phyloP scores from a whole-genome alignment of 2,888 invertebrate genomes.

The Agrotis clavis region DNA sequence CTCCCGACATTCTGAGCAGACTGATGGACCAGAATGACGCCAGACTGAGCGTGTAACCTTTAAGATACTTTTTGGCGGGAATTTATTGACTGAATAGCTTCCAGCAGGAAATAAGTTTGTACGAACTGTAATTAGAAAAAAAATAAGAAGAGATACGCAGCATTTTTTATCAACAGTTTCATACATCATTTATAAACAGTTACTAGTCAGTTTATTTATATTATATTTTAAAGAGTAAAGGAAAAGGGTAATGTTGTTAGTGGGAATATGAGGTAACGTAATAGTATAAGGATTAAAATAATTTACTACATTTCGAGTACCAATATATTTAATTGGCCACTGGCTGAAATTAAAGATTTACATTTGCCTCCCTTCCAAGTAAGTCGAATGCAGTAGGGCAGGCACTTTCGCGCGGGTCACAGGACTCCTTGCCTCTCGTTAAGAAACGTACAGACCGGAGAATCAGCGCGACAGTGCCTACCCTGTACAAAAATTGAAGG shows the following conservation, averaged over 20 bases:
- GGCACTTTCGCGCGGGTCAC: constrained; percentile 71
- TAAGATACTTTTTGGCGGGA: constrained; percentile 33
- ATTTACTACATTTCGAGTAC: constrained; percentile 87
- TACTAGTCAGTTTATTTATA: too few species aligned
- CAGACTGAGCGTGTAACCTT: too few species aligned
- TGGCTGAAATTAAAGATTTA: constrained; percentile 90
- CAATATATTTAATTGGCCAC: constrained; percentile 91
- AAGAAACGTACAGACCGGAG: constrained; percentile 42
- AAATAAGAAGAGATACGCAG: not conserved
- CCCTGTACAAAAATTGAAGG: constrained; percentile 87
- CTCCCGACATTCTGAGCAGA: too few species aligned
- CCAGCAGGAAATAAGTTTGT: constrained; percentile 33
- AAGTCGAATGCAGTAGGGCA: constrained; percentile 79
- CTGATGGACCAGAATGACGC: too few species aligned
- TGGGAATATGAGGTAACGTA: not conserved
- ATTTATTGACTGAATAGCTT: constrained; percentile 10
- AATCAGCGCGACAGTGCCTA: constrained; percentile 72
- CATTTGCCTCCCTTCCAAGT: constrained; percentile 85
- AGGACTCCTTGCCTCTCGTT: constrained; percentile 29
- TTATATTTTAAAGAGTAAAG: not conserved
- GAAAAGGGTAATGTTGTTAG: constrained; percentile 3
- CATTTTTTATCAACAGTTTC: too few species aligned
- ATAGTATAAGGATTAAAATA: constrained; percentile 74
- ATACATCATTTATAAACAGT: too few species aligned
- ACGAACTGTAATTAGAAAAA: not conserved